Evolutionary conservation across 2,113 vertebrate species (phyloP), one percentile per base, ranked within the genome.

Genomic region (Dasypus novemcinctus): DNA sequence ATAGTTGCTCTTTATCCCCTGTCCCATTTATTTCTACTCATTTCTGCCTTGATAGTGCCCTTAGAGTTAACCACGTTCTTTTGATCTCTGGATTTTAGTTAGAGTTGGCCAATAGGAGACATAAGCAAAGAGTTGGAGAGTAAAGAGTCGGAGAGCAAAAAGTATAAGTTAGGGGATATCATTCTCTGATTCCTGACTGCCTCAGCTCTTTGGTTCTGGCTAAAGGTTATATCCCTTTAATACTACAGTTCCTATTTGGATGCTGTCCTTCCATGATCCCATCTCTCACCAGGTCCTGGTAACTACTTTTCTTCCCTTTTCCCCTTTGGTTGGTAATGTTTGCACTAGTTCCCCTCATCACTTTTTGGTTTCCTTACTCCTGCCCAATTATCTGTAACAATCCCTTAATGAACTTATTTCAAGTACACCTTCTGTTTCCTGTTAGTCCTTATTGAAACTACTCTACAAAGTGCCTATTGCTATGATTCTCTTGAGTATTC

Each of bases 341-440:
- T 87, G 79, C 10, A 18, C 38, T 92, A 7, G 23, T 92, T 68
- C 38, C 21, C 72, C 46, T n/a, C 41, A 83, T 90, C n/a, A 33
- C n/a, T 80, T 87, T 93, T 46, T 63, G 54, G 5, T 91, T 75
- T 27, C 46, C 25, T 68, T 63, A 87, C 46, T 52, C 29, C 64
- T 63, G 29, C 46, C 29, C 29, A 23, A 6, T 38, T 23, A 38
- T 90, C 74, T 49, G 11, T 41, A 69, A 86, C 20, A 80, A 27
- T 29, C 8, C 4, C 7, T 72, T 79, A n/a, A 78, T 94, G 72
- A 79, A 80, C 87, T 57, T 75, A 18, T 75, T 82, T 80, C 52
- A 36, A 52, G 18, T 31, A 49, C 41, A 64, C 33, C 27, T 66
- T 68, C 71, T 84, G 31, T 68, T 88, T 91, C 63, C 76, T 85